A percentile compares a stretch with the other conserved stretches of the same genome.
These are phyloP conservation scores for Cerceris ruficornis DNA, from an alignment of 2,888 invertebrate genomes.

Conservation along the genomic window DNA sequence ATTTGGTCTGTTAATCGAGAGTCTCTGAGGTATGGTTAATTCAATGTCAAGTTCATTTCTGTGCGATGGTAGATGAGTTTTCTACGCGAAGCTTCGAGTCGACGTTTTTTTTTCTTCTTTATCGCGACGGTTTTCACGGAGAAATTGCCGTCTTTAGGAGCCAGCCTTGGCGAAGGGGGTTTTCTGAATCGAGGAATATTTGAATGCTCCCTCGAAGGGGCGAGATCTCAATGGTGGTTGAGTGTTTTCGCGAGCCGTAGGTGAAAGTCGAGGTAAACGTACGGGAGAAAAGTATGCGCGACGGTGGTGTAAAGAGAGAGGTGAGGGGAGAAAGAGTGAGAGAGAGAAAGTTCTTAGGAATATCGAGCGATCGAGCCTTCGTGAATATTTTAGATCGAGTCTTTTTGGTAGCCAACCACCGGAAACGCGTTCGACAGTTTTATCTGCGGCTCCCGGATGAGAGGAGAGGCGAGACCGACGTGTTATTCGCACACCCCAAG, in stretches of 20 bases:
- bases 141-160: no score
- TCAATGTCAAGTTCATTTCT: no score
- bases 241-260: conserved; percentile 47
- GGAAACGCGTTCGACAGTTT: conserved; percentile 40
- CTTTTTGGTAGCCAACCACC: conserved; percentile 35
- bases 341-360: conserved; percentile 13
- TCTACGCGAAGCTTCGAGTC: no score
- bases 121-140: no score
- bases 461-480: conserved; percentile 1
- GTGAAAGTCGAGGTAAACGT: conserved; percentile 47
- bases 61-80: no score
- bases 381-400: conserved; percentile 53
- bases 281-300: not conserved
- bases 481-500: conserved; percentile 18
- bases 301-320: not conserved
- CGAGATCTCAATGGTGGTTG: conserved; percentile 38
- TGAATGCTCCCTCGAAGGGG: conserved; percentile 16
- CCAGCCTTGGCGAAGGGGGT: not conserved
- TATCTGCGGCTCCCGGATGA: conserved; percentile 28
- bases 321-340: not conserved
- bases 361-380: conserved; percentile 51
- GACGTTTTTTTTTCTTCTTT: no score
- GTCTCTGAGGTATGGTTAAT: no score
- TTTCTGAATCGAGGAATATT: conserved; percentile 1
- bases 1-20: no score